Percentiles rank a stretch among this genome's conserved stretches.
Evolutionary conservation across 1,140 invertebrate species (phyloP).

Genomic region (Drosophila punjabiensis): DNA sequence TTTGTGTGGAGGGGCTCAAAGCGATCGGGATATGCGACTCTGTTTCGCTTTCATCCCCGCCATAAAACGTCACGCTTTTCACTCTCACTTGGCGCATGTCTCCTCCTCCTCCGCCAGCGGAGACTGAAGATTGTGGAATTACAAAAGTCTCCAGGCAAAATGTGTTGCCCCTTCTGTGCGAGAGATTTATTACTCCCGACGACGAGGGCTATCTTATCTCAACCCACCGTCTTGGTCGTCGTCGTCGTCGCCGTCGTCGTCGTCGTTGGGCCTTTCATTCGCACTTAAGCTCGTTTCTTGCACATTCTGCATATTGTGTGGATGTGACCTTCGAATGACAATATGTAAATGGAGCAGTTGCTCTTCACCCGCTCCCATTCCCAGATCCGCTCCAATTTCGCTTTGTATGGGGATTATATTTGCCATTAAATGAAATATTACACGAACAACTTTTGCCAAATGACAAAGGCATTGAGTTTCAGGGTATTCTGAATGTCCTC

Average conservation of each 20-base stretch:
- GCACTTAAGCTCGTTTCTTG: constrained; percentile 41
- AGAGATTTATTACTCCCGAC: constrained; percentile 10
- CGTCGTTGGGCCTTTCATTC: constrained; percentile 25
- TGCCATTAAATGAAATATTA: constrained; percentile 19
- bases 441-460: constrained; percentile 54
- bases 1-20: neutral
- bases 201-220: constrained; percentile 28
- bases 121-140: constrained; percentile 10
- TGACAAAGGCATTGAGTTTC: constrained; percentile 13
- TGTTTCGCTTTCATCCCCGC: constrained; percentile 10
- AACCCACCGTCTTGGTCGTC: constrained; percentile 1
- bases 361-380: constrained; percentile 1
- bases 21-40: neutral
- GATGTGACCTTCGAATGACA: constrained; percentile 44
- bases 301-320: constrained; percentile 37
- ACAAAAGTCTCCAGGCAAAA: constrained; percentile 20
- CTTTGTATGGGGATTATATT: constrained; percentile 1
- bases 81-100: constrained; percentile 18
- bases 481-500: constrained; percentile 33
- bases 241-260: neutral
- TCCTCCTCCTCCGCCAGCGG: neutral
- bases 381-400: constrained; percentile 10
- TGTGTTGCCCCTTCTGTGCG: constrained; percentile 12
- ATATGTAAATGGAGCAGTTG: constrained; percentile 18
- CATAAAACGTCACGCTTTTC: constrained; percentile 19